Evolutionary conservation across 2,113 vertebrate genomes (phyloP).

Genomic region (Microtus oregoni): DNA sequence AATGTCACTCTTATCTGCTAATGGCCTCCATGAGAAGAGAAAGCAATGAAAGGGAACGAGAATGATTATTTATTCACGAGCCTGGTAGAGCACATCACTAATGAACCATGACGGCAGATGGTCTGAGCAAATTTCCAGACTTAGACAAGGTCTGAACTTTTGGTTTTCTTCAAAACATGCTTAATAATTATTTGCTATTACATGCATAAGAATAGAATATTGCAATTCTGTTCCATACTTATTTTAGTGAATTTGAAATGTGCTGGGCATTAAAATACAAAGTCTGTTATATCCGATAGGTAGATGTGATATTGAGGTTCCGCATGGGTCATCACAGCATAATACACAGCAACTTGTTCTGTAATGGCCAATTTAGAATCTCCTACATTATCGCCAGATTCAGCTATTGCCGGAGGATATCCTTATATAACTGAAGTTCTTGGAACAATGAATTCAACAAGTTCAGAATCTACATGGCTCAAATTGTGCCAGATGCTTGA

Average conservation of each 20-base stretch:
- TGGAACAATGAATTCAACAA: background rate
- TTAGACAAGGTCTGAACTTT: slow-evolving; percentile 24
- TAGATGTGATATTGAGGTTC: slow-evolving; percentile 31
- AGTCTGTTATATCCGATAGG: background rate
- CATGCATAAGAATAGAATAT: slow-evolving; percentile 43
- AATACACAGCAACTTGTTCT: slow-evolving; percentile 6
- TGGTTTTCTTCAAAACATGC: slow-evolving; percentile 73
- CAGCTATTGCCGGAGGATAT: slow-evolving; percentile 33
- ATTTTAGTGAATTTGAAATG: slow-evolving; percentile 66
- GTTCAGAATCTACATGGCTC: background rate
- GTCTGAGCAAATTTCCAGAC: slow-evolving; percentile 68
- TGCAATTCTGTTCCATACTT: slow-evolving; percentile 44
- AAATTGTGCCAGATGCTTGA: background rate
- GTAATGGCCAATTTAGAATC: background rate
- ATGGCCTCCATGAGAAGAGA: slow-evolving; percentile 60
- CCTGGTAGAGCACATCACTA: slow-evolving; percentile 47
- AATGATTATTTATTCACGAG: slow-evolving; percentile 71
- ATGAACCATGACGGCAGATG: slow-evolving; percentile 65
- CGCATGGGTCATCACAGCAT: background rate
- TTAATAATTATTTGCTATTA: slow-evolving; percentile 61
- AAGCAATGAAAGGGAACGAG: slow-evolving; percentile 57
- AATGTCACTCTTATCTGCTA: slow-evolving; percentile 79
- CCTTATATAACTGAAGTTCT: background rate
- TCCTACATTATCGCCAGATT: background rate
- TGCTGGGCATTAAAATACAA: slow-evolving; percentile 19